Base-by-base conservation (phyloP, 2,888 invertebrate genomes). In the Eupithecia exiguata region DNA sequence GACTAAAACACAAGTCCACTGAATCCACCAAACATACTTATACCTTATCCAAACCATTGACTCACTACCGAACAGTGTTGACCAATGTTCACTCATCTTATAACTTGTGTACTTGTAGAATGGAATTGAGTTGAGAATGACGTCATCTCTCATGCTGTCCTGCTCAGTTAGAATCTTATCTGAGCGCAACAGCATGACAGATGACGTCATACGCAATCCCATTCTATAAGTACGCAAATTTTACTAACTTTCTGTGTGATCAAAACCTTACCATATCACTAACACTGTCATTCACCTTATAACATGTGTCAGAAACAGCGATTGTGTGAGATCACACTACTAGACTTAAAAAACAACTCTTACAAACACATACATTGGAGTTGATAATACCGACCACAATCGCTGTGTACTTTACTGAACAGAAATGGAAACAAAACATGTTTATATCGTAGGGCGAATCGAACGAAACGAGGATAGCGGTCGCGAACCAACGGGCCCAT, bases 401-500 rank as follows among this genome's bases (percentile, higher is more conserved):
- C 88, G 88, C 88, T 88, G 87, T 89, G 79, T 86, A 71, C 40
- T 73, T 68, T 71, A 87, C 85, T 86, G 86, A 83, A 80, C 77
- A 82, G 78, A 78, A 84, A 86, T 79, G 69, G 78, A 89, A 88
- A 90, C 88, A 86, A 90, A 85, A 86, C 87, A 87, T 89, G 85
- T 91, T 93, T 92, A 84, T 87, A 88, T 89, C 89, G 83, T 92
- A 92, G 92, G 97, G 97, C 85, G 97, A 97, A 95, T 98, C 98
- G 85, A 99, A 99, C 95, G 98, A 98, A 95, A 97, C 97, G 89
- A 97, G 99, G 96, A 98, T 99, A 97, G 97, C 97, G 93, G 97
- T 98, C 93, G 99, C 99, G 90, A 99, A 99, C 95, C 98, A 98
- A 95, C 97, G 98, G 89, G 98, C 99, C 90, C 98, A 98, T 95